phyloP scores from a whole-genome alignment of 2,888 invertebrate genomes.

The Meteorus colon region DNA sequence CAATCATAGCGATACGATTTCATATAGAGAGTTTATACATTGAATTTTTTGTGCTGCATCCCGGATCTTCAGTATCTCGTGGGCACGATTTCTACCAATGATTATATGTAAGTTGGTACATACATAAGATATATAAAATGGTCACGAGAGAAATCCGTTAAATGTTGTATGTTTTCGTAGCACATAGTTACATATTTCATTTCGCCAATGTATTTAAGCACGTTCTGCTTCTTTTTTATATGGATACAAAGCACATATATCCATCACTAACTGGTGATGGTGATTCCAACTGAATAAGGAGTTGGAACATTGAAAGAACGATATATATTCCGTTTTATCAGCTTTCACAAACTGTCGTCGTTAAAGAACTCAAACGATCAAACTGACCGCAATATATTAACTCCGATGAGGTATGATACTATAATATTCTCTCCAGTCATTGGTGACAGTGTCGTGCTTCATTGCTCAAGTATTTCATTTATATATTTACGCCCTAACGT shows the following conservation, averaged over 20 bases:
- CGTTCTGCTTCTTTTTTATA: neutral
- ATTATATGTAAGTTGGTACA: neutral
- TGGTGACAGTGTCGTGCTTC: constrained; percentile 21
- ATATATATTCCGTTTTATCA: constrained; percentile 15
- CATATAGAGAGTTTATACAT: neutral
- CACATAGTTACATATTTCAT: constrained; percentile 1
- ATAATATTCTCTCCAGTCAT: neutral
- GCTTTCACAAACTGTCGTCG: constrained; percentile 30
- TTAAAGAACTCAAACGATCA: constrained; percentile 16
- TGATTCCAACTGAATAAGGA: constrained; percentile 15
- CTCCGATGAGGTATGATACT: neutral
- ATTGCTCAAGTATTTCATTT: constrained; percentile 29
- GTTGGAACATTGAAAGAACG: neutral
- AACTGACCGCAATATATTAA: neutral
- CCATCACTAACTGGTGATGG: constrained; percentile 30
- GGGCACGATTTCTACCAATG: constrained; percentile 3
- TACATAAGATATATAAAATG: neutral
- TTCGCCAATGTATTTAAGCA: neutral
- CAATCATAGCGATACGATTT: no score
- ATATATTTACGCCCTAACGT: constrained; percentile 4
- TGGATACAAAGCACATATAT: neutral
- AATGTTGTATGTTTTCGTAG: neutral
- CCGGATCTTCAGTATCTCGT: constrained; percentile 15
- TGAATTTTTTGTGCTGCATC: neutral
- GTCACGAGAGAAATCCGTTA: constrained; percentile 12